A percentile compares a stretch with the other conserved stretches of the same genome.
Conservation (phyloP, 2,113 vertebrate genomes). For the Oncorhynchus mykiss region DNA sequence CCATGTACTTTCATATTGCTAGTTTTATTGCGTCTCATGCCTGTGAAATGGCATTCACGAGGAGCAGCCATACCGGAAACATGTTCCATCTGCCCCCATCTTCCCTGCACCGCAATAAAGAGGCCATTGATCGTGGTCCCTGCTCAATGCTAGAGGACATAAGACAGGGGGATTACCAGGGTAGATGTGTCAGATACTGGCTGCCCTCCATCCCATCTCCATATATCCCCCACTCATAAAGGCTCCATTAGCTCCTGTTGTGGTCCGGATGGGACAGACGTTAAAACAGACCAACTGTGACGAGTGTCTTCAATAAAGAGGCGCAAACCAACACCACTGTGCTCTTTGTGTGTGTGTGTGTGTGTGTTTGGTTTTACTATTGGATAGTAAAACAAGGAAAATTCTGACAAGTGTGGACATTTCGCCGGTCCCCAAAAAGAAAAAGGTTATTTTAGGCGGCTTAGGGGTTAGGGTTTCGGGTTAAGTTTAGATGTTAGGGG, state of each 20-base stretch:
- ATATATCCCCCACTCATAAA: slow-evolving; percentile 57
- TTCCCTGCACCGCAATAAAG: slow-evolving; percentile 50
- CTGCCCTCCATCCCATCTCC: slow-evolving; percentile 21
- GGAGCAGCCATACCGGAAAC: slow-evolving; percentile 20
- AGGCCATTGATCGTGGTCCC: slow-evolving; percentile 57
- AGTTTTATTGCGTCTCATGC: slow-evolving; percentile 34
- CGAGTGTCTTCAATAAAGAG: neutral
- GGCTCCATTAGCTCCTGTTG: slow-evolving; percentile 52
- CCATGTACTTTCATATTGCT: slow-evolving; percentile 20
- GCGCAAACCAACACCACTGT: neutral
- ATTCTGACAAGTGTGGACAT: no score
- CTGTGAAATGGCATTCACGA: slow-evolving; percentile 36
- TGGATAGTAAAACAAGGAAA: no score
- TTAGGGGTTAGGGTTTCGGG: no score
- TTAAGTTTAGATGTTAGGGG: no score
- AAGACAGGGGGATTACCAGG: slow-evolving; percentile 48
- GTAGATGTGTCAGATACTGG: slow-evolving; percentile 49
- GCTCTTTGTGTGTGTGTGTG: neutral
- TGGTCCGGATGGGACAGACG: neutral
- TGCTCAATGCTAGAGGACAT: slow-evolving; percentile 47
- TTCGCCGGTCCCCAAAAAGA: no score
- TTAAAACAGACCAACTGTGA: slow-evolving; percentile 18
- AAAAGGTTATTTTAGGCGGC: no score
- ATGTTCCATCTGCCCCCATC: slow-evolving; percentile 5
- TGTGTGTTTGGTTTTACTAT: neutral